phyloP scores from a whole-genome alignment of 2,797 vertebrate genomes.

The Lates japonicus region DNA sequence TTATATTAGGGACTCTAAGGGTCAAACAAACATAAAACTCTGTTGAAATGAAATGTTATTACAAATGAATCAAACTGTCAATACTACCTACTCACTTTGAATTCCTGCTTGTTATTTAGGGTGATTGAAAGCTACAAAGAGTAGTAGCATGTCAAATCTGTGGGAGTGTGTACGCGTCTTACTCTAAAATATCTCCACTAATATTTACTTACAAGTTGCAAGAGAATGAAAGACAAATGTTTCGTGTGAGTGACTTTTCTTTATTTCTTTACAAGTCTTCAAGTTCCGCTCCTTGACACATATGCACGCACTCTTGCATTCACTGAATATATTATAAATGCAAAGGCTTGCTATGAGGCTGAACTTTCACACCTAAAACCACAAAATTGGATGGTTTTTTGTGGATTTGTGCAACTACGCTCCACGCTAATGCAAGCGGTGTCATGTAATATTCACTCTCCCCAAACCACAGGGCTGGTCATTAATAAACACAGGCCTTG shows the following conservation, averaged over 20 bases:
- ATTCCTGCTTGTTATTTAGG: slow-evolving; percentile 70
- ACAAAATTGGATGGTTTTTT: slow-evolving; percentile 94
- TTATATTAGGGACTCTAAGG: slow-evolving; percentile 56
- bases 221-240: slow-evolving; percentile 83
- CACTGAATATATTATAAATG: slow-evolving; percentile 84
- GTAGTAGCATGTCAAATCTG: slow-evolving; percentile 64
- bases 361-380: slow-evolving; percentile 99
- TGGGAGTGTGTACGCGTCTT: slow-evolving; percentile 67
- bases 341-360: slow-evolving; percentile 91
- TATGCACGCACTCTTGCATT: slow-evolving; percentile 66
- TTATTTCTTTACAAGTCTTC: slow-evolving; percentile 84
- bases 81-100: slow-evolving; percentile 61
- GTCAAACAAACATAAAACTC: slow-evolving; percentile 60
- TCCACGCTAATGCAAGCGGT: slow-evolving; percentile 91
- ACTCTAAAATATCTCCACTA: slow-evolving; percentile 64
- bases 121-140: too few relatives aligned
- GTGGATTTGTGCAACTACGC: slow-evolving; percentile 96
- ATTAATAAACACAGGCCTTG: slow-evolving; percentile 99
- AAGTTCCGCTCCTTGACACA: slow-evolving; percentile 87
- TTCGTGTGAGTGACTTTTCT: slow-evolving; percentile 82
- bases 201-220: slow-evolving; percentile 83
- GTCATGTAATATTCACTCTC: slow-evolving; percentile 98
- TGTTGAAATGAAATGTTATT: slow-evolving; percentile 69
- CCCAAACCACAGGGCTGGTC: slow-evolving; percentile 93
- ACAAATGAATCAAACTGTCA: slow-evolving; percentile 73